These are phyloP conservation scores for Platygyra sinensis DNA, from an alignment of 64 coral and sea anemone genomes.

Conservation along the genomic window DNA sequence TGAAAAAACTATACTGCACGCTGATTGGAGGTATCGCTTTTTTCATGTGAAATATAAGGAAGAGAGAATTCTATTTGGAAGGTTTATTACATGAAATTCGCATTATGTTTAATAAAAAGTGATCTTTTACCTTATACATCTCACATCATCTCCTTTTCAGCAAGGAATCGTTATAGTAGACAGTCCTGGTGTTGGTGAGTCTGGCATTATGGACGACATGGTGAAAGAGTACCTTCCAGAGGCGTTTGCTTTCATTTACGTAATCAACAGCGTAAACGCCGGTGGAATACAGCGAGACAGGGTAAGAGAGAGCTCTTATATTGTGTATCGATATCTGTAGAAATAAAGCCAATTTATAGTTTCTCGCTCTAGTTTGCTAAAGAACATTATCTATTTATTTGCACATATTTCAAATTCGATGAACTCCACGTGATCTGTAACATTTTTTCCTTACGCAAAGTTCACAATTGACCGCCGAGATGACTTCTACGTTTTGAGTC, in stretches of 20 bases:
- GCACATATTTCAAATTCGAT: no score
- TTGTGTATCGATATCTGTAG: not conserved
- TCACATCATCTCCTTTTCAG: not conserved
- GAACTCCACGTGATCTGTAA: no score
- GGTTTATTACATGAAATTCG: no score
- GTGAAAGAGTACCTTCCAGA: slow-evolving; percentile 15
- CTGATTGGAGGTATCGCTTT: no score
- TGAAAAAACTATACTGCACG: no score
- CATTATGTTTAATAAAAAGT: no score
- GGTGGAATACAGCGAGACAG: slow-evolving; percentile 9
- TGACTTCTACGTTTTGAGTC: no score
- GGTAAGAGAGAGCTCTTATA: not conserved
- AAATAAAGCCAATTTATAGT: not conserved
- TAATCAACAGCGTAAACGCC: not conserved
- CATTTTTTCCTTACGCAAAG: no score
- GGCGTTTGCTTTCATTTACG: slow-evolving; percentile 37
- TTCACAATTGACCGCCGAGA: no score
- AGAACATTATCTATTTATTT: not conserved
- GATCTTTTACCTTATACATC: no score
- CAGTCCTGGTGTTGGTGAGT: slow-evolving; percentile 22
- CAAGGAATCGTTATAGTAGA: slow-evolving; percentile 16
- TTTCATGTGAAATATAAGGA: no score
- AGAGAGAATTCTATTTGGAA: no score
- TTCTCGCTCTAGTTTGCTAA: not conserved
- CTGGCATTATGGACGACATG: slow-evolving; percentile 13